Evolutionary conservation across 1,140 invertebrate genomes (phyloP).

Genomic region (Penaeus chinensis): DNA sequence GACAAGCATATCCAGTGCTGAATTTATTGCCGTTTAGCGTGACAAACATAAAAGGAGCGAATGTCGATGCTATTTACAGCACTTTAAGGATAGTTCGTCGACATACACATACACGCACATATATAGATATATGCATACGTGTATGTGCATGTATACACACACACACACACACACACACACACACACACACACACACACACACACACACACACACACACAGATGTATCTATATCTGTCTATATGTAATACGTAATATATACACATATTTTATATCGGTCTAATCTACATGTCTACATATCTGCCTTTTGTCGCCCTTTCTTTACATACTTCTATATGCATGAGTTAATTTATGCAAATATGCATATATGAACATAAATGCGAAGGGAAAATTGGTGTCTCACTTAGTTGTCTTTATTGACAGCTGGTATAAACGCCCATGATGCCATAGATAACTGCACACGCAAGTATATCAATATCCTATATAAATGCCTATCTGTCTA

Average conservation of each 20-base stretch:
- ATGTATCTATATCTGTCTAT: no score
- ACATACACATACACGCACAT: slow-evolving; percentile 7
- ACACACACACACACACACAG: neutral
- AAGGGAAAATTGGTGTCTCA: neutral
- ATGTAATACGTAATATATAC: no score
- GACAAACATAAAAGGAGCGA: no score
- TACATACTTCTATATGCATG: slow-evolving; percentile 7
- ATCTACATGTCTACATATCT: neutral
- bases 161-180: neutral
- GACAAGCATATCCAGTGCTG: no score
- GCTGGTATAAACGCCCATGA: neutral
- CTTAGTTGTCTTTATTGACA: no score
- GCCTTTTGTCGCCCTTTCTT: no score
- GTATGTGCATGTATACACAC: neutral
- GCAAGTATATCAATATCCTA: neutral
- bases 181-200: neutral
- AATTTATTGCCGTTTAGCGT: no score
- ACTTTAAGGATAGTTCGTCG: neutral
- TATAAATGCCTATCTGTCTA: neutral
- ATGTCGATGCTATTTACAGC: no score
- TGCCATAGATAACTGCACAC: neutral
- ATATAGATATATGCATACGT: slow-evolving; percentile 5
- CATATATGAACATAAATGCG: neutral
- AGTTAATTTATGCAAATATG: neutral
- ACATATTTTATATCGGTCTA: no score